A percentile compares a stretch with the other conserved stretches of the same genome.
Conservation (phyloP, 2,888 invertebrate species). For the Chrysolina haemoptera region DNA sequence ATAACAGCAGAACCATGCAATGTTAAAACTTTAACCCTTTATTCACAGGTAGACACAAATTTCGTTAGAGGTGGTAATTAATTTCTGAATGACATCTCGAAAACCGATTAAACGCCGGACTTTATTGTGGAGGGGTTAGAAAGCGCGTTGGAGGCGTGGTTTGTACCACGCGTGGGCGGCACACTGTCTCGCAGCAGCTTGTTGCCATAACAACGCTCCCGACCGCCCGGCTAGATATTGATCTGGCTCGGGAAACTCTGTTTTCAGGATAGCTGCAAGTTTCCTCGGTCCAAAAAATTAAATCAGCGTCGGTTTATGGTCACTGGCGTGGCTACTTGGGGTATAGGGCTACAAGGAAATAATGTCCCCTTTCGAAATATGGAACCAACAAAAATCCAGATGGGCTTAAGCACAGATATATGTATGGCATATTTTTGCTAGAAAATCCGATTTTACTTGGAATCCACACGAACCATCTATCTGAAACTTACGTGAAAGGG, state of each 20-base stretch:
- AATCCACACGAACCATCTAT: too few relatives aligned
- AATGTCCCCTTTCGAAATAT: neutral
- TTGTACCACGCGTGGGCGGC: conserved; percentile 74
- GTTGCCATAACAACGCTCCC: conserved; percentile 70
- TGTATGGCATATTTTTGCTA: too few relatives aligned
- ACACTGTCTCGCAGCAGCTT: conserved; percentile 76
- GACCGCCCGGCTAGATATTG: conserved; percentile 68
- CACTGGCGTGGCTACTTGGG: conserved; percentile 30
- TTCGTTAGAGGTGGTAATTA: conserved; percentile 65
- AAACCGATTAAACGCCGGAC: conserved; percentile 63
- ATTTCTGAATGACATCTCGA: conserved; percentile 67
- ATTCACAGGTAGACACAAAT: conserved; percentile 59
- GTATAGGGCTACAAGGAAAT: neutral
- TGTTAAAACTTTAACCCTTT: conserved; percentile 47
- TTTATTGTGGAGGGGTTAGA: conserved; percentile 35
- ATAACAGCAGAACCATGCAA: conserved; percentile 21
- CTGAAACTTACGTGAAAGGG: too few relatives aligned
- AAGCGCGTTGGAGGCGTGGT: conserved; percentile 49
- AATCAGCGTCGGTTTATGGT: conserved; percentile 19
- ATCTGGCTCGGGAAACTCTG: conserved; percentile 65
- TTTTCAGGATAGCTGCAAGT: conserved; percentile 54
- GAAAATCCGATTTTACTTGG: too few relatives aligned
- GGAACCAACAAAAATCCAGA: neutral
- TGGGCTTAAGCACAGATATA: too few relatives aligned
- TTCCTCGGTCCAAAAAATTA: conserved; percentile 44